These are phyloP conservation scores for Lumbricus terrestris DNA, from an alignment of 2,888 invertebrate species.

Conservation along the genomic window DNA sequence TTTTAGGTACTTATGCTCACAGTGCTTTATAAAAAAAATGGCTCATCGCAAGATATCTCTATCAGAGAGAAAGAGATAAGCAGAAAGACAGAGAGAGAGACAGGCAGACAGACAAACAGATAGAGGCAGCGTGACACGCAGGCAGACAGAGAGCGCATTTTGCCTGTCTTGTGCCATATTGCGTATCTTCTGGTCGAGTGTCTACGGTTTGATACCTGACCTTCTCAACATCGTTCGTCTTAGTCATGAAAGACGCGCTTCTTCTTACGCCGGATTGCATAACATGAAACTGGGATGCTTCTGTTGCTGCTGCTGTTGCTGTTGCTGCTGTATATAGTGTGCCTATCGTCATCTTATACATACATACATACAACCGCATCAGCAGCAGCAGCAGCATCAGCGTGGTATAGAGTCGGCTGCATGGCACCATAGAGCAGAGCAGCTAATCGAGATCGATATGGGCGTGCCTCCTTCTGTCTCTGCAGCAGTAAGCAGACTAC, in stretches of 20 bases:
- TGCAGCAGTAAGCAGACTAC: too few species aligned
- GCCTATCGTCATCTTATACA: not conserved
- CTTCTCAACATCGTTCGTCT: not conserved
- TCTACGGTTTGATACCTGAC: not conserved
- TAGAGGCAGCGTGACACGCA: not conserved
- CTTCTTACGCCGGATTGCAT: not conserved
- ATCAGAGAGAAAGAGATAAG: too few species aligned
- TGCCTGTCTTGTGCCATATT: not conserved
- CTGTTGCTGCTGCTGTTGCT: not conserved
- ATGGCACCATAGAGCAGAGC: not conserved
- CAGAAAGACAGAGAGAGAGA: too few species aligned
- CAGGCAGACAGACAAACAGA: not conserved
- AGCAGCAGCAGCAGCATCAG: not conserved
- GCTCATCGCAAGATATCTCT: too few species aligned
- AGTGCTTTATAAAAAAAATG: too few species aligned
- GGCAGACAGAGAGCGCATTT: not conserved
- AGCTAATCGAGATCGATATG: slow-evolving; percentile 3
- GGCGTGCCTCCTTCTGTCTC: not conserved
- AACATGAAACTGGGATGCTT: not conserved
- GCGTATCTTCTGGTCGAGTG: not conserved
- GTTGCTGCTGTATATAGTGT: not conserved
- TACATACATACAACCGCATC: not conserved
- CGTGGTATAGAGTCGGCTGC: not conserved
- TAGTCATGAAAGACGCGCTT: not conserved
- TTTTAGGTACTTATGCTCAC: too few species aligned